These are phyloP conservation scores for Hydropsyche tenuis DNA, from an alignment of 1,140 invertebrate species.

Conservation along the genomic window DNA sequence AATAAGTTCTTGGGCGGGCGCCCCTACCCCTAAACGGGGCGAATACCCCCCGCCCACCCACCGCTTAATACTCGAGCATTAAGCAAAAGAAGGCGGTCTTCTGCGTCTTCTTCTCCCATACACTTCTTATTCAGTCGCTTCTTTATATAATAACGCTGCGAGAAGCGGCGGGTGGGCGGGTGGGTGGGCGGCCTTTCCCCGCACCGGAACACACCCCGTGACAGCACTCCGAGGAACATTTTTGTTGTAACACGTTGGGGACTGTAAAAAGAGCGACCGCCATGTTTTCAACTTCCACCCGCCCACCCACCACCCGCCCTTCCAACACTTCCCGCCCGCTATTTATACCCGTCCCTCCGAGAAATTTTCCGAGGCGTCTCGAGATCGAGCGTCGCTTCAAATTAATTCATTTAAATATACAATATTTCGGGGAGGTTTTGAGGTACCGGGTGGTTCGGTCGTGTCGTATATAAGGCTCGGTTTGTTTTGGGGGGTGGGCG, in stretches of 20 bases:
- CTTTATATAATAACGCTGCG: conserved; percentile 40
- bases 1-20: conserved; percentile 43
- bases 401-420: conserved; percentile 42
- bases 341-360: too few relatives aligned
- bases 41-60: background rate
- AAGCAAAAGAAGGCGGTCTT: conserved; percentile 46
- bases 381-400: conserved; percentile 32
- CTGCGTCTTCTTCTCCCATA: too few relatives aligned
- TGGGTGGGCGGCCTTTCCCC: background rate
- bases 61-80: conserved; percentile 48
- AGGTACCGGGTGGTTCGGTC: background rate
- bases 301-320: background rate
- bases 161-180: conserved; percentile 3
- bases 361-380: conserved; percentile 13
- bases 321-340: too few relatives aligned
- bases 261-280: conserved; percentile 39
- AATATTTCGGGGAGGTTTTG: conserved; percentile 6
- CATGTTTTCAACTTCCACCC: conserved; percentile 39
- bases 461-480: background rate
- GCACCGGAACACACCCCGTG: conserved; percentile 22
- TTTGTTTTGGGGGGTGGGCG: background rate
- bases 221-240: conserved; percentile 47
- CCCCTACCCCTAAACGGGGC: background rate
- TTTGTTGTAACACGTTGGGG: conserved; percentile 48
- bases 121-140: conserved; percentile 18